phyloP scores from a whole-genome alignment of 2,113 vertebrate species.

The Xiphophorus maculatus region DNA sequence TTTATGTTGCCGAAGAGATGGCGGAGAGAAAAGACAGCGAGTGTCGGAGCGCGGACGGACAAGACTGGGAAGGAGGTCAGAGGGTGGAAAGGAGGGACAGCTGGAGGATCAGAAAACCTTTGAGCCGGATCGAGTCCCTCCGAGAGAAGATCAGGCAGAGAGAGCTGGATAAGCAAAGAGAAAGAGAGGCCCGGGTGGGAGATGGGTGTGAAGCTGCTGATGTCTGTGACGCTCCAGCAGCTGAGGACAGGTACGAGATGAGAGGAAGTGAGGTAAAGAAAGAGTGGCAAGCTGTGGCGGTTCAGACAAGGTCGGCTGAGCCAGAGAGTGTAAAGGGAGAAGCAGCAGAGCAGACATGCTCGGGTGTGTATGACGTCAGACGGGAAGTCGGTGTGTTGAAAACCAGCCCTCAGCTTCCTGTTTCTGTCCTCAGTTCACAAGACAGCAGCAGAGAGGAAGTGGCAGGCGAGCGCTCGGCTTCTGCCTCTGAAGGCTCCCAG shows the following conservation, averaged over 20 bases:
- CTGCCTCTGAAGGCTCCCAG: constrained; percentile 20
- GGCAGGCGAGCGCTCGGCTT: constrained; percentile 18
- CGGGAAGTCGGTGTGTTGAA: constrained; percentile 74
- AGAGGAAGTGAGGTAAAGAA: constrained; percentile 30
- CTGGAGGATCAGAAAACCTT: constrained; percentile 73
- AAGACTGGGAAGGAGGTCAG: constrained; percentile 45
- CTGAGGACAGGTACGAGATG: constrained; percentile 20
- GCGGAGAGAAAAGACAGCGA: constrained; percentile 32
- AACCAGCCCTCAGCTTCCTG: constrained; percentile 80
- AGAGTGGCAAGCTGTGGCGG: constrained; percentile 42
- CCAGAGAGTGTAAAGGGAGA: constrained; percentile 69
- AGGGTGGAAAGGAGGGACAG: constrained; percentile 68
- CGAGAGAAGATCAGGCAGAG: constrained; percentile 72
- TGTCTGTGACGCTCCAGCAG: neutral
- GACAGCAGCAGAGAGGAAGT: constrained; percentile 65
- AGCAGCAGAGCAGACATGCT: constrained; percentile 54
- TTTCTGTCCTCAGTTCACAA: constrained; percentile 63
- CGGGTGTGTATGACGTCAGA: constrained; percentile 64
- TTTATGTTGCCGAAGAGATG: constrained; percentile 72
- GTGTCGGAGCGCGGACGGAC: constrained; percentile 32
- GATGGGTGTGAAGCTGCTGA: constrained; percentile 26
- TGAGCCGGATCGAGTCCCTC: constrained; percentile 78
- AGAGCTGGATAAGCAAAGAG: constrained; percentile 55
- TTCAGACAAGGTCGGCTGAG: constrained; percentile 33
- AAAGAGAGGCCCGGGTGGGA: constrained; percentile 30